Evolutionary conservation across 1,140 invertebrate genomes (phyloP), one percentile per base, ranked within the genome.

Genomic region (Elymnias hypermnestra): DNA sequence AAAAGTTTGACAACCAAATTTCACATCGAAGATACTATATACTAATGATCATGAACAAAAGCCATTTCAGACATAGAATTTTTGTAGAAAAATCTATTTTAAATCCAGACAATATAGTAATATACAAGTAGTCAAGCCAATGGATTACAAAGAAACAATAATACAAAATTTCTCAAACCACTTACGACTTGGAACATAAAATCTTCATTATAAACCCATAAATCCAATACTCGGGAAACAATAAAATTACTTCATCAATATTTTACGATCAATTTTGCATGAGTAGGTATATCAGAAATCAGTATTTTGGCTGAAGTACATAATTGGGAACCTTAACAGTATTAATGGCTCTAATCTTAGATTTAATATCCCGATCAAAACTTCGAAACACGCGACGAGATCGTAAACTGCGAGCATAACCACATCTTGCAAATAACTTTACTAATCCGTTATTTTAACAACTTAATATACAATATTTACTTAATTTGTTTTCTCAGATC

Each of bases 301-400:
- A n/a, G n/a, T n/a, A 29, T 29, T 12, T 29, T 29, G 6, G 12
- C 19, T 21, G 19, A 9, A 13, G 26, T 13, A 13, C 9, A 9
- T 29, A 12, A 29, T 29, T 13, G 26, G 26, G 14, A 29, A 29
- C 26, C 12, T n/a, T 15, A 33, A 2, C 7, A 15, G 14, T 1
- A 3, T 29, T 33, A 33, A 33, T 15, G 29, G 29, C 13, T 1
- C 29, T 17, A 33, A 33, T 33, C 8, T 33, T 13, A 33, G 7
- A 33, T 14, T 33, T 33, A 33, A 33, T 33, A 15, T 15, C 14
- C 2, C n/a, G 29, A 33, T 33, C n/a, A 33, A 33, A 33, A 9
- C 29, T 15, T 1, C 6, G 6, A 15, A 33, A 33, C 14, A 33
- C 29, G 12, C 14, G 25, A 7, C 6, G 6, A 15, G 13, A 15